These are phyloP conservation scores for Bufotes viridis DNA, from an alignment of 2,797 vertebrate species.

Conservation along the genomic window DNA sequence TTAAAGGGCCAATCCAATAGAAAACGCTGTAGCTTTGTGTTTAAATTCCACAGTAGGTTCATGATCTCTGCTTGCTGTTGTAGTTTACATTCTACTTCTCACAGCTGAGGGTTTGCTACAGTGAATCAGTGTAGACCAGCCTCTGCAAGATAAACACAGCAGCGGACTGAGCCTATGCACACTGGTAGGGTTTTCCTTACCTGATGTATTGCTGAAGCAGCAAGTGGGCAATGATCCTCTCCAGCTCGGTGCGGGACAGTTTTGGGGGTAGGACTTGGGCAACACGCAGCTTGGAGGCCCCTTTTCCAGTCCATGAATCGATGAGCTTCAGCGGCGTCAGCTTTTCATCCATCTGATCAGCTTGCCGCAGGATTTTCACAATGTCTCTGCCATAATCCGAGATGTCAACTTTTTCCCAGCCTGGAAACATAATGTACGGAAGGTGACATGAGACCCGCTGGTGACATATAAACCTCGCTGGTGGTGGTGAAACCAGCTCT, in stretches of 20 bases:
- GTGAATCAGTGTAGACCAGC: not conserved
- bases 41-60: too few relatives aligned
- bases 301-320: constrained; percentile 90
- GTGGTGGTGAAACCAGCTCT: not conserved
- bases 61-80: not conserved
- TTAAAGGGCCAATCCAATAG: not conserved
- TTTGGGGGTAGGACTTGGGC: constrained; percentile 74
- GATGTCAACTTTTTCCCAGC: constrained; percentile 76
- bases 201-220: constrained; percentile 88
- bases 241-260: constrained; percentile 80
- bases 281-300: constrained; percentile 84
- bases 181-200: constrained; percentile 68
- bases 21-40: not conserved
- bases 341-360: constrained; percentile 83
- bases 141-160: too few relatives aligned
- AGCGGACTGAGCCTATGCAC: too few relatives aligned
- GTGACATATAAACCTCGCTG: too few relatives aligned
- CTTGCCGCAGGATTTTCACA: constrained; percentile 86
- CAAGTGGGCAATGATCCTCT: constrained; percentile 83
- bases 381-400: constrained; percentile 82
- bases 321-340: constrained; percentile 93
- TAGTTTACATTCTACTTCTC: not conserved
- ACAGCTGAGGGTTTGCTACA: not conserved
- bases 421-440: constrained; percentile 67
- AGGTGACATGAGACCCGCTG: too few relatives aligned